phyloP scores from a whole-genome alignment of 2,797 vertebrate species.

The Chloroceryle inda region DNA sequence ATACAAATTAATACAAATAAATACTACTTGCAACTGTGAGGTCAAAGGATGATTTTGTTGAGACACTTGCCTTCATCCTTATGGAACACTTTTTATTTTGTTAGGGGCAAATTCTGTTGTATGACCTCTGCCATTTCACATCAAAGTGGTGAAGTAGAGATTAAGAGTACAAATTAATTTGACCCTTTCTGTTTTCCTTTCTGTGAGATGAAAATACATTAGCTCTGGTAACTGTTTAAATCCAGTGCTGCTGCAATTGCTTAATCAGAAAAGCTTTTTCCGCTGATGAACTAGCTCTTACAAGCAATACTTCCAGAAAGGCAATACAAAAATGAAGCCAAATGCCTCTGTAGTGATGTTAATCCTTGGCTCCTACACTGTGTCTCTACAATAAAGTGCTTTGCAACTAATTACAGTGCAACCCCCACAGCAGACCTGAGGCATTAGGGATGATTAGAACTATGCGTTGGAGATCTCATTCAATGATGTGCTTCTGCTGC shows the following conservation, averaged over 20 bases:
- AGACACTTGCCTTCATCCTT: not conserved
- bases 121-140: not conserved
- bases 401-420: slow-evolving; percentile 30
- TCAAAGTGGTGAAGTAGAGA: not conserved
- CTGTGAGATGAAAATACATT: not conserved
- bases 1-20: slow-evolving; percentile 3
- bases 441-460: slow-evolving; percentile 25
- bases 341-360: not conserved
- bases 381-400: not conserved
- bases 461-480: not conserved
- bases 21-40: not conserved
- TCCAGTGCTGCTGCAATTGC: not conserved
- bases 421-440: not conserved
- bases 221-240: slow-evolving; percentile 34
- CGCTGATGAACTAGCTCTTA: slow-evolving; percentile 33
- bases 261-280: slow-evolving; percentile 57
- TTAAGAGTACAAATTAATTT: not conserved
- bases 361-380: slow-evolving; percentile 6
- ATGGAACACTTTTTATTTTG: not conserved
- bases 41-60: not conserved
- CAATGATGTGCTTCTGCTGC: not conserved
- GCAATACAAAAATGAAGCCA: slow-evolving; percentile 44
- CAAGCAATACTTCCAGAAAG: slow-evolving; percentile 7
- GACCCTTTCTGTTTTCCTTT: slow-evolving; percentile 22
- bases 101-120: not conserved